Conservation (phyloP, 1,140 invertebrate species). For the Procambarus clarkii region DNA sequence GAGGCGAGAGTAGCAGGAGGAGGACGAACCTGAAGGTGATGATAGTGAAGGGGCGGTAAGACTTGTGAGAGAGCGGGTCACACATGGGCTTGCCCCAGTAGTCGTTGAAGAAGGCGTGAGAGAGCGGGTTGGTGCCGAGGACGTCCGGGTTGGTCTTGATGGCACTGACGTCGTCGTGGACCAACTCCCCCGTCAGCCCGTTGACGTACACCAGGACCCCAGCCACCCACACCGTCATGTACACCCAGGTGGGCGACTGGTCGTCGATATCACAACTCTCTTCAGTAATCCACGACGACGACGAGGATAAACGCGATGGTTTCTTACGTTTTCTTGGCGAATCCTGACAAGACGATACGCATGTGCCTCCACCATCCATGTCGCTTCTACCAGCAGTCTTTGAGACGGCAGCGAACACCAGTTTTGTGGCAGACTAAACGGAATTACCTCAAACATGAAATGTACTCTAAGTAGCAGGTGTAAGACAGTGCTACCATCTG, state of each 20-base stretch:
- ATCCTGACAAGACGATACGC: neutral
- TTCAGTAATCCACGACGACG: neutral
- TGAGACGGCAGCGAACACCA: neutral
- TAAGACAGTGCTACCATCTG: no score
- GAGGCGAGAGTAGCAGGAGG: neutral
- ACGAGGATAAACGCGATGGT: neutral
- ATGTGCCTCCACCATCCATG: slow-evolving; percentile 6
- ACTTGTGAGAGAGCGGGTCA: slow-evolving; percentile 93
- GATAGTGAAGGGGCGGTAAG: slow-evolving; percentile 95
- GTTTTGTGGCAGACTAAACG: neutral
- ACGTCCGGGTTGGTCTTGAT: slow-evolving; percentile 92
- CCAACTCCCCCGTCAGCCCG: slow-evolving; percentile 63
- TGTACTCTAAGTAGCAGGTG: neutral
- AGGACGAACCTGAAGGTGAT: slow-evolving; percentile 88
- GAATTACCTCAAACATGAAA: neutral
- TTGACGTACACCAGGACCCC: slow-evolving; percentile 64
- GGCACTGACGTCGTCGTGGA: slow-evolving; percentile 77
- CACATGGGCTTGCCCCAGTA: slow-evolving; percentile 94
- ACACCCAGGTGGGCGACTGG: slow-evolving; percentile 50
- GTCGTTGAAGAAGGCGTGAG: slow-evolving; percentile 85
- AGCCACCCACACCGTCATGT: slow-evolving; percentile 55
- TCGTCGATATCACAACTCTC: neutral
- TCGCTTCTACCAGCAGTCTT: neutral
- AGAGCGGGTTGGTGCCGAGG: slow-evolving; percentile 82
- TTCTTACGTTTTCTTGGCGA: neutral